Evolutionary conservation across 1,140 invertebrate genomes (phyloP).

Genomic region (Papilio glaucus): DNA sequence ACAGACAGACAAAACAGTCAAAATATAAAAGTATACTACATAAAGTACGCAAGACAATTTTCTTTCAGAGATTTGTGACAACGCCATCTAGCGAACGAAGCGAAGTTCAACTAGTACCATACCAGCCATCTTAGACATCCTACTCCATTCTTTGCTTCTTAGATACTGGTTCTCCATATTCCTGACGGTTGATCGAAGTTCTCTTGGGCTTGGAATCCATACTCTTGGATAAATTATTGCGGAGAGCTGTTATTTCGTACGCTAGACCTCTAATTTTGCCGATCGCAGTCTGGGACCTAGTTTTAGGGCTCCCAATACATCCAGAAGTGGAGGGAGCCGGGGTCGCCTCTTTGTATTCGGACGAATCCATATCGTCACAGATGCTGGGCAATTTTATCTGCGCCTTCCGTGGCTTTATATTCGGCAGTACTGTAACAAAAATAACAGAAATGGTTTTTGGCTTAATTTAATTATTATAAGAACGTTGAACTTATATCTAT

Average conservation of each 20-base stretch:
- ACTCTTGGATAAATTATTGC: slow-evolving; percentile 51
- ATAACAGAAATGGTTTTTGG: too few species aligned
- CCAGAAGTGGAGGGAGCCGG: slow-evolving; percentile 50
- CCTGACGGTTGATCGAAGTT: slow-evolving; percentile 40
- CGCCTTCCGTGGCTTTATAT: slow-evolving; percentile 72
- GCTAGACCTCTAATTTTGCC: slow-evolving; percentile 66
- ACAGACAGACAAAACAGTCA: too few species aligned
- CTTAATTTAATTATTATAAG: too few species aligned
- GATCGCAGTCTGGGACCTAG: slow-evolving; percentile 48
- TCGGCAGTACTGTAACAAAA: slow-evolving; percentile 63
- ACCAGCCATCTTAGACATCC: background rate
- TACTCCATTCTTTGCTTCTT: slow-evolving; percentile 64
- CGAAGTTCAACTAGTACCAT: background rate
- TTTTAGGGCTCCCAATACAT: slow-evolving; percentile 40
- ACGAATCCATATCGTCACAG: slow-evolving; percentile 49
- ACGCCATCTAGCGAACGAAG: slow-evolving; percentile 14
- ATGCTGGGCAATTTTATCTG: slow-evolving; percentile 69
- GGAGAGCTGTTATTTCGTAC: slow-evolving; percentile 61
- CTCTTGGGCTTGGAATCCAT: slow-evolving; percentile 56
- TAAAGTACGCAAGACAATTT: too few species aligned
- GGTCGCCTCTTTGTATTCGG: slow-evolving; percentile 27
- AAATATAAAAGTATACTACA: too few species aligned
- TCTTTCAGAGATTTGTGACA: background rate
- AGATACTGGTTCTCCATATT: slow-evolving; percentile 48
- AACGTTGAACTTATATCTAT: too few species aligned